Evolutionary conservation across 2,113 vertebrate genomes (phyloP).

Genomic region (Laterallus jamaicensis): DNA sequence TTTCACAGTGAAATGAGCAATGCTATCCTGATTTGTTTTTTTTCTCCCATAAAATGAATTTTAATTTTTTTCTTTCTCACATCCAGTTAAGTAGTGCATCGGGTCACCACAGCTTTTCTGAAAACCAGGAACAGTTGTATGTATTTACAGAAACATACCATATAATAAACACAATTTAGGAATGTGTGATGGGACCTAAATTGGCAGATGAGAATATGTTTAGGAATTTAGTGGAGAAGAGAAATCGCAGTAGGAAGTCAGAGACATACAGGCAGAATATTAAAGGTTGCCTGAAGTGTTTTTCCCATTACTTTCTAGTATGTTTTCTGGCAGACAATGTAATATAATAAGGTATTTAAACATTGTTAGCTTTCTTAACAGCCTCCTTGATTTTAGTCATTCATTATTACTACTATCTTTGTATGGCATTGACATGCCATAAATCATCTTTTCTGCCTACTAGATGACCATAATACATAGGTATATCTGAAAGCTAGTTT

Average conservation of each 20-base stretch:
- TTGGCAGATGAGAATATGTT: background rate
- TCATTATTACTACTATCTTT: background rate
- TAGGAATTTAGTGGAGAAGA: background rate
- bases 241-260: background rate
- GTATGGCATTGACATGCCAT: background rate
- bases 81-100: background rate
- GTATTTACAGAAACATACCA: background rate
- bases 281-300: background rate
- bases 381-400: background rate
- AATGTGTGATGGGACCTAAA: background rate
- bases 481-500: background rate
- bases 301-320: background rate
- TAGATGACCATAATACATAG: background rate
- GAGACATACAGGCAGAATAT: background rate
- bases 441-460: background rate
- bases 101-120: background rate
- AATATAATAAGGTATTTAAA: background rate
- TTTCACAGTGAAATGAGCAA: background rate
- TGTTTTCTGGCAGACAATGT: background rate
- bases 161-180: background rate
- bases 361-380: background rate
- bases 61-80: background rate
- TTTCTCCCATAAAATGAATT: background rate
- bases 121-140: background rate
- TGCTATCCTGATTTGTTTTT: too few relatives aligned